Conservation (phyloP, 1,140 invertebrate genomes). For the Drosophila truncata region DNA sequence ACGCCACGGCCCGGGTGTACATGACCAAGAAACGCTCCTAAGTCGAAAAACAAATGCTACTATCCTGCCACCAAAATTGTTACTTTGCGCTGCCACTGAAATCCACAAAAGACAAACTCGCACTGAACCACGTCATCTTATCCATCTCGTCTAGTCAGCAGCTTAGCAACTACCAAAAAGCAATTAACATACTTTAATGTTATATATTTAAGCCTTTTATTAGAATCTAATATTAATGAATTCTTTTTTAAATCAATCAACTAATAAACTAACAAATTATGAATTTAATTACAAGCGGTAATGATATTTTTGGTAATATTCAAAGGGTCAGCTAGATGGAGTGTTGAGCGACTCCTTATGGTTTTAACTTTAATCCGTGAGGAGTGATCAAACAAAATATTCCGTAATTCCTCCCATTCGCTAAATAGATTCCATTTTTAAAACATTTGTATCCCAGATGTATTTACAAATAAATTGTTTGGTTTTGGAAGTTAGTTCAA, state of each 20-base stretch:
- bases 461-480: neutral
- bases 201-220: slow-evolving; percentile 78
- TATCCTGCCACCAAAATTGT: slow-evolving; percentile 70
- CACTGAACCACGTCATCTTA: slow-evolving; percentile 45
- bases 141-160: slow-evolving; percentile 68
- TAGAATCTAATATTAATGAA: slow-evolving; percentile 63
- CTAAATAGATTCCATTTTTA: neutral
- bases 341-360: neutral
- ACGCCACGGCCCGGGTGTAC: slow-evolving; percentile 76
- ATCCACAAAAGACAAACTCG: slow-evolving; percentile 32
- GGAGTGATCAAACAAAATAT: neutral
- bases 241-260: slow-evolving; percentile 72
- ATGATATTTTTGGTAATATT: slow-evolving; percentile 14
- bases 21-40: slow-evolving; percentile 79
- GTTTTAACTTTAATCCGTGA: neutral
- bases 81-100: slow-evolving; percentile 64
- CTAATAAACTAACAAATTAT: slow-evolving; percentile 74
- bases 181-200: slow-evolving; percentile 76
- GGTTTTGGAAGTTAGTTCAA: neutral
- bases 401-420: neutral
- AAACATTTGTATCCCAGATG: neutral
- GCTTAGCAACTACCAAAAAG: slow-evolving; percentile 75
- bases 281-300: slow-evolving; percentile 36
- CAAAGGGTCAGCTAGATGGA: neutral
- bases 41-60: slow-evolving; percentile 46